A percentile compares a stretch with the other conserved stretches of the same genome.
Evolutionary conservation across 1,140 invertebrate species (phyloP).

Genomic region (Amyelois transitella): DNA sequence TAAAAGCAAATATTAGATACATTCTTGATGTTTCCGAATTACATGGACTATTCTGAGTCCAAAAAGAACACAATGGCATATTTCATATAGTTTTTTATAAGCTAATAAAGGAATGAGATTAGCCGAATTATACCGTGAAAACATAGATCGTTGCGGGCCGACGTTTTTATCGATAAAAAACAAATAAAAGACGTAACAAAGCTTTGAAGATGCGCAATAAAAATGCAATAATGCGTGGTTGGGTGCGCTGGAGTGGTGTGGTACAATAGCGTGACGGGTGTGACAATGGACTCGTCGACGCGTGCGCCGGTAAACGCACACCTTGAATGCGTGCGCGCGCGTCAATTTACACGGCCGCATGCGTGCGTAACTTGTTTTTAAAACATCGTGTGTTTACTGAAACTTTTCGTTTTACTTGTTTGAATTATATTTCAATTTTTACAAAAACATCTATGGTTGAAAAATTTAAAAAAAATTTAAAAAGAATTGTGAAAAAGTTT

Average conservation of each 20-base stretch:
- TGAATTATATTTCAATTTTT: too few species aligned
- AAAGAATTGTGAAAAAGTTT: too few species aligned
- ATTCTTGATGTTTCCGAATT: background rate
- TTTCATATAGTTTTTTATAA: constrained; percentile 11
- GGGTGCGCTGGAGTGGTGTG: constrained; percentile 34
- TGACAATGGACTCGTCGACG: constrained; percentile 50
- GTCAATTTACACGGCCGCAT: background rate
- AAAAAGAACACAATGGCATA: constrained; percentile 9
- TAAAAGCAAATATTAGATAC: background rate
- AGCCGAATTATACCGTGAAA: constrained; percentile 61
- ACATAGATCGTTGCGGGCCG: constrained; percentile 54
- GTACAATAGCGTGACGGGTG: constrained; percentile 45
- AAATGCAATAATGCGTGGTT: constrained; percentile 62
- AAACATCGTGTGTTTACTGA: background rate
- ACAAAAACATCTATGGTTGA: too few species aligned
- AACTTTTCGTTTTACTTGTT: too few species aligned
- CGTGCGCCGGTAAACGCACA: constrained; percentile 45
- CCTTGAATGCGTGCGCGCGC: constrained; percentile 21
- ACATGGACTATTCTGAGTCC: background rate
- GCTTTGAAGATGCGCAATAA: constrained; percentile 70
- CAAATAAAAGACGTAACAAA: constrained; percentile 55
- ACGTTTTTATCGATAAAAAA: constrained; percentile 55
- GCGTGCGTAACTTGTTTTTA: background rate
- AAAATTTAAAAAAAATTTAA: too few species aligned
- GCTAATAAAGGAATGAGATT: constrained; percentile 44